Percentiles rank a stretch among this genome's conserved stretches.
Evolutionary conservation across 2,888 invertebrate species (phyloP).

Genomic region (Monochamus alternatus): DNA sequence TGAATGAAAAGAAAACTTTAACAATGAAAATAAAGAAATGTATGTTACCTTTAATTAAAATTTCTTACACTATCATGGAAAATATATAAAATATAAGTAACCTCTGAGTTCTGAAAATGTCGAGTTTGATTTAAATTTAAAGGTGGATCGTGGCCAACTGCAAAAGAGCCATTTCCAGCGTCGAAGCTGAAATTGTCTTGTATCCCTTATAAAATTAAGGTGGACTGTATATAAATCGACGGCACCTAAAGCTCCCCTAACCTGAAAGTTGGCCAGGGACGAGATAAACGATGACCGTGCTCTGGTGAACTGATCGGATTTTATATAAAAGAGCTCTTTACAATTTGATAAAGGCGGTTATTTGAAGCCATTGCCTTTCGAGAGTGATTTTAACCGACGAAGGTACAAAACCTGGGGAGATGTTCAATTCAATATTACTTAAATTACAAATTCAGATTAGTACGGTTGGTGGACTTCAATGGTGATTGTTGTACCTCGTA

Average conservation of each 20-base stretch:
- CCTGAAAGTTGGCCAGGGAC: constrained; percentile 46
- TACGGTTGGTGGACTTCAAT: constrained; percentile 56
- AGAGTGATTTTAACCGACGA: constrained; percentile 62
- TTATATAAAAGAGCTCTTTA: constrained; percentile 69
- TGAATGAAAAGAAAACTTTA: too few relatives aligned
- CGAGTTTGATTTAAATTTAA: too few relatives aligned
- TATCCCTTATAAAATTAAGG: constrained; percentile 44
- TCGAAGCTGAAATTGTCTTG: constrained; percentile 39
- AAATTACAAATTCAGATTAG: constrained; percentile 66
- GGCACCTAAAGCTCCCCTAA: constrained; percentile 36
- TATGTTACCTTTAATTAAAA: too few relatives aligned
- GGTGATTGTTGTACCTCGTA: constrained; percentile 39
- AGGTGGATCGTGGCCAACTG: background rate
- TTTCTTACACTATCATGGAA: too few relatives aligned
- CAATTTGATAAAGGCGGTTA: constrained; percentile 70
- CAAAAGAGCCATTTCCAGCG: constrained; percentile 42
- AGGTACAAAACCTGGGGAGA: constrained; percentile 57
- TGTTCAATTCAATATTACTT: constrained; percentile 64
- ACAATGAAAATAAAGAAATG: too few relatives aligned
- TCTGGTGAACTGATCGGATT: constrained; percentile 68
- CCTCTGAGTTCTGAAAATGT: too few relatives aligned
- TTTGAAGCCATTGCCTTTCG: constrained; percentile 64
- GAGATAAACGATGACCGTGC: constrained; percentile 66
- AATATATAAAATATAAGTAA: too few relatives aligned
- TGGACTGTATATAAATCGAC: constrained; percentile 36